phyloP scores from a whole-genome alignment of 23 tunicate species.

The Diplosoma virens region DNA sequence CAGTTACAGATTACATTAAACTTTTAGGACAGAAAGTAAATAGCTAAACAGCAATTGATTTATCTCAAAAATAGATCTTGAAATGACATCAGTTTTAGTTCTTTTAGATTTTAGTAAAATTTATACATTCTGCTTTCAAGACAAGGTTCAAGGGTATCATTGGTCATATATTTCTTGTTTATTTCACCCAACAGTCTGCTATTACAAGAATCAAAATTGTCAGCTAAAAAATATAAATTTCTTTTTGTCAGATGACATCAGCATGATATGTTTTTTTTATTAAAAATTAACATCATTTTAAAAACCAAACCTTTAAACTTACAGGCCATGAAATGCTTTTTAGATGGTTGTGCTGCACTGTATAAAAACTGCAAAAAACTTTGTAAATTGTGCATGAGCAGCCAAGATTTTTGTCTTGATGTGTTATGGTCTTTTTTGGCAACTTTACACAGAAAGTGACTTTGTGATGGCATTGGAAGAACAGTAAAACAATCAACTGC shows the following conservation, averaged over 20 bases:
- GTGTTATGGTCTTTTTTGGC: too few relatives aligned
- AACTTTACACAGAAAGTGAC: too few relatives aligned
- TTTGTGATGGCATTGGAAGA: too few relatives aligned
- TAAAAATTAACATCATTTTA: too few relatives aligned
- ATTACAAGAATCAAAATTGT: not conserved
- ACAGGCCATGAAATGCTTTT: too few relatives aligned
- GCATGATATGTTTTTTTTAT: too few relatives aligned
- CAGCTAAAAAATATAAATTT: slow-evolving; percentile 5
- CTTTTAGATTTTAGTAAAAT: slow-evolving; percentile 9
- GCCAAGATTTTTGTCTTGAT: too few relatives aligned
- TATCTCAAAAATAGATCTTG: slow-evolving; percentile 6
- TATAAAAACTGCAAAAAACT: too few relatives aligned
- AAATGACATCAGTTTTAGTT: slow-evolving; percentile 18
- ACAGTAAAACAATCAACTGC: too few relatives aligned
- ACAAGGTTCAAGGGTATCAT: slow-evolving; percentile 18
- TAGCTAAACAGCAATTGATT: slow-evolving; percentile 1
- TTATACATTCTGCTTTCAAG: slow-evolving; percentile 20
- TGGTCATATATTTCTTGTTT: slow-evolving; percentile 16
- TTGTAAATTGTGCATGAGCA: too few relatives aligned
- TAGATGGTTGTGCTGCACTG: too few relatives aligned
- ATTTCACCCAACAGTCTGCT: slow-evolving; percentile 17
- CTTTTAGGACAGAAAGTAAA: slow-evolving; percentile 8
- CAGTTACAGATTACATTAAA: slow-evolving; percentile 8
- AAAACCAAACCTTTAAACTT: too few relatives aligned
- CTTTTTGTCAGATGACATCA: slow-evolving; percentile 18